Base-by-base conservation (phyloP, 1,140 invertebrate species). In the Archivesica marissinica region DNA sequence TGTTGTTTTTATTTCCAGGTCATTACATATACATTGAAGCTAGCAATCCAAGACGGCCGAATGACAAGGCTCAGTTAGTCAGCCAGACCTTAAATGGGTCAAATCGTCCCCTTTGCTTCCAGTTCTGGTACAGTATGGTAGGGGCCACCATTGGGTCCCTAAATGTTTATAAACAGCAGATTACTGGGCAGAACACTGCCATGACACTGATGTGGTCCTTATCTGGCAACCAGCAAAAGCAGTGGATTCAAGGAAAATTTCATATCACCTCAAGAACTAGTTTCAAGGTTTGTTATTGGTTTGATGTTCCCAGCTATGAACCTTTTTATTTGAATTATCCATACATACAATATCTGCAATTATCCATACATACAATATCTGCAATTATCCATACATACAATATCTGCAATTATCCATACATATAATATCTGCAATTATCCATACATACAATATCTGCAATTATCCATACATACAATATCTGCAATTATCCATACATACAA, bases 51-150 rank as follows among this genome's bases (percentile, higher is more conserved):
- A 64, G 89, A 56, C 83, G 81, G 50, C 68, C 61, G 15, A 85
- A 86, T 38, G 91, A 92, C 75, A 88, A 39, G 35, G 92, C 92
- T 9, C 75, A 87, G 17, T 70, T 89, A 20, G 81, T 92, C 7
- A 89, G 89, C 20, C 89, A 89, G 25, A 33, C 77, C 20, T 89
- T 88, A 56, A 59, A 66, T 15, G 88, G 87, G 41, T 81, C 50
- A 30, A 75, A 25, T 54, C 76, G 66, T 20, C 95, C 52, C 70
- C 76, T 95, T 39, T 93, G 92, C 85, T 79, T 93, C 9, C 75
- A 72, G 15, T 97, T 97, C 91, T 97, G 95, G 95, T 96, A 94
- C 89, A 96, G 97, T 90, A 97, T 97, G 97, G 97, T 95, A 88
- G 97, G 97, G 0, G 30, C 2, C 0, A 68, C 78, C 20, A 91